A percentile compares a stretch with the other conserved stretches of the same genome.
phyloP scores from a whole-genome alignment of 1,140 invertebrate genomes.

The Coelopa frigida region DNA sequence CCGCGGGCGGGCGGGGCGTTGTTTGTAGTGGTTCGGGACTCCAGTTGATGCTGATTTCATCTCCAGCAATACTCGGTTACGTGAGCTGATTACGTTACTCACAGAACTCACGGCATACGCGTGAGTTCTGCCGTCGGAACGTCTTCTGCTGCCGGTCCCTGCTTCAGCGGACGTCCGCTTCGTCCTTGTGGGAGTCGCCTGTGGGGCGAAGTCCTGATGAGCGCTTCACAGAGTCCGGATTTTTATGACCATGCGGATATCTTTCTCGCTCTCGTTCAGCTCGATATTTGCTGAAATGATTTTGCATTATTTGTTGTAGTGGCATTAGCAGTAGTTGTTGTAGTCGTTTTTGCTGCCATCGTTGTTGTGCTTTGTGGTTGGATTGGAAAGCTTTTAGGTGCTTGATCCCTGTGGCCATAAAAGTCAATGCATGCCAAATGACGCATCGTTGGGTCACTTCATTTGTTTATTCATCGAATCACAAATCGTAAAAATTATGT shows the following conservation, averaged over 20 bases:
- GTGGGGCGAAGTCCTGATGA: constrained; percentile 25
- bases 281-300: constrained; percentile 24
- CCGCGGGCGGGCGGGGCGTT: no score
- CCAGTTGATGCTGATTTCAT: no score
- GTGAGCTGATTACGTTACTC: constrained; percentile 43
- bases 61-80: no score
- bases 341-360: not conserved
- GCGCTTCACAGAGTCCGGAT: constrained; percentile 34
- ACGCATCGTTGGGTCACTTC: constrained; percentile 32
- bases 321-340: constrained; percentile 9
- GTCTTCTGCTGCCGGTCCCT: constrained; percentile 16
- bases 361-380: not conserved
- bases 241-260: constrained; percentile 27
- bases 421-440: constrained; percentile 44
- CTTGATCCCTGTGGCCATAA: constrained; percentile 25
- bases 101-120: no score
- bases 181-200: not conserved
- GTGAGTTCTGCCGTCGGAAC: no score
- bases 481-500: constrained; percentile 41
- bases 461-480: constrained; percentile 42
- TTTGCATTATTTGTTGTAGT: constrained; percentile 38
- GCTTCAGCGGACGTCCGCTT: not conserved
- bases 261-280: constrained; percentile 14
- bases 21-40: no score
- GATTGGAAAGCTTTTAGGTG: not conserved